Percentiles rank a stretch among this genome's conserved stretches.
Conservation (phyloP, 2,113 vertebrate species). For the Chrysochloris asiatica region DNA sequence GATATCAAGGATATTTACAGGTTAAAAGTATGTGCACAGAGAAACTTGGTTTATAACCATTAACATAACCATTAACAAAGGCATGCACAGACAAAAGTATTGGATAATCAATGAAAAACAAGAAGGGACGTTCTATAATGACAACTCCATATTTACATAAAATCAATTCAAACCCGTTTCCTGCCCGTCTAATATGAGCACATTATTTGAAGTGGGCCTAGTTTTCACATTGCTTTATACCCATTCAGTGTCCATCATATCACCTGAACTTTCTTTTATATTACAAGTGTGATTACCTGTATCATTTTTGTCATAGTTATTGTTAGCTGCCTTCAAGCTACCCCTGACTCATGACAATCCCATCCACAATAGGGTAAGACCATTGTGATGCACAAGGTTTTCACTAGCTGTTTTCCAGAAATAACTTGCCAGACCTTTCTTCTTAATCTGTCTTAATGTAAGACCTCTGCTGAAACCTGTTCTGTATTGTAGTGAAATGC, state of each 20-base stretch:
- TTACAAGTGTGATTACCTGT: not conserved
- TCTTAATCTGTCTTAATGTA: not conserved
- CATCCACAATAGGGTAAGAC: not conserved
- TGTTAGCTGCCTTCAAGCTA: not conserved
- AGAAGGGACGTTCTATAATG: no score
- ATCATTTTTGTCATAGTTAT: not conserved
- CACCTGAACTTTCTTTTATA: not conserved
- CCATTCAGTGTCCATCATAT: rapidly evolving
- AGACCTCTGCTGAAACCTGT: not conserved
- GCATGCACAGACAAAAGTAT: no score
- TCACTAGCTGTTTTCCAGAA: not conserved
- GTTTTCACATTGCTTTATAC: not conserved
- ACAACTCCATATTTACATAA: no score
- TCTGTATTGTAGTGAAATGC: not conserved
- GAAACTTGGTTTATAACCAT: no score
- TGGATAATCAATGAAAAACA: no score
- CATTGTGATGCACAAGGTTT: not conserved
- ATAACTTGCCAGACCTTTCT: not conserved
- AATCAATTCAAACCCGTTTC: no score
- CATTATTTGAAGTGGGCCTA: no score
- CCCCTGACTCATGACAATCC: not conserved
- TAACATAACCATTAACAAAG: no score
- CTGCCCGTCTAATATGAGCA: no score
- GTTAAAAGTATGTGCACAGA: no score
- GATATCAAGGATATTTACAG: no score